Conservation (phyloP, 2,888 invertebrate species). For the Tenodera sinensis region DNA sequence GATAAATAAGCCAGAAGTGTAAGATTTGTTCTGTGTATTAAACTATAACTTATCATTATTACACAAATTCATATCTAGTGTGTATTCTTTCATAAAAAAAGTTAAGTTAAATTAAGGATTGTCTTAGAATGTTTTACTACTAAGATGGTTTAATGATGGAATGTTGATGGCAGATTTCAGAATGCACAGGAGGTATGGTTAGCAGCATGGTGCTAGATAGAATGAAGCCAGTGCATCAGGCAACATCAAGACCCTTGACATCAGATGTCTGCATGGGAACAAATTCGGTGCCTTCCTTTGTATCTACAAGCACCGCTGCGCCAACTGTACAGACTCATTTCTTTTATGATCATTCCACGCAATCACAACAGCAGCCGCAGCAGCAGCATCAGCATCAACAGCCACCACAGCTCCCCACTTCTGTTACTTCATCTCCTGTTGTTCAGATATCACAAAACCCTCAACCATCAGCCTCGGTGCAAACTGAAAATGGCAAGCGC, state of each 20-base stretch:
- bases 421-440: conserved; percentile 7
- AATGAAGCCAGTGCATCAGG: not conserved
- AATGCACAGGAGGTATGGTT: not conserved
- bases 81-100: too few species aligned
- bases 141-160: not conserved
- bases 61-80: too few species aligned
- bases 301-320: not conserved
- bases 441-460: conserved; percentile 25
- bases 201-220: not conserved
- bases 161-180: not conserved
- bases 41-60: too few species aligned
- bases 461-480: conserved; percentile 32
- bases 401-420: not conserved
- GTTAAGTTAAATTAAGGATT: too few species aligned
- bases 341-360: conserved; percentile 25
- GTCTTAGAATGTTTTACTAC: too few species aligned
- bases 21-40: too few species aligned
- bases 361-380: not conserved
- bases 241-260: not conserved
- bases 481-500: conserved; percentile 42
- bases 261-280: conserved; percentile 20
- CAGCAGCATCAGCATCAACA: not conserved
- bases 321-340: conserved; percentile 14
- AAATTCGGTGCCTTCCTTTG: conserved; percentile 1
- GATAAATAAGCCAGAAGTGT: too few species aligned